Base-by-base conservation (phyloP, 1,140 invertebrate genomes). In the Chlorops oryzae region DNA sequence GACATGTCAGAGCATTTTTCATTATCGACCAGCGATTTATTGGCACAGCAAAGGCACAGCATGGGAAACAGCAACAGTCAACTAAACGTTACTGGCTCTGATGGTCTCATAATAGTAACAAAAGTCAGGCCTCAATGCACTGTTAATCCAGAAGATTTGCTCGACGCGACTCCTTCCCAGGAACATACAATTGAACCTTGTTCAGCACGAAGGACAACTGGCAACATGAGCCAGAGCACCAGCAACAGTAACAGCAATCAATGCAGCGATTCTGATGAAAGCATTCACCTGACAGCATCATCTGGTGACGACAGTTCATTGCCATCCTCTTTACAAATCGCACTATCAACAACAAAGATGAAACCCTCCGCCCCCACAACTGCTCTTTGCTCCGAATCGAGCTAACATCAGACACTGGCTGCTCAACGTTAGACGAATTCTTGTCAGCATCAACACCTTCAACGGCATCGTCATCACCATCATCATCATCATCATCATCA, bases 21-120 rank as follows among this genome's bases (percentile, higher is more conserved):
- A 52, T 35, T 54, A 51, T 51, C 49, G 40, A 22, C 52, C 45
- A 62, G 54, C 52, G 60, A 62, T 59, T 54, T 61, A 57, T 53
- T 41, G 18, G 32, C 24, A 37, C 17, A 37, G 38, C 24, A 41
- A 40, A 25, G 51, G 38, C 50, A 39, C n/a, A 18, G n/a, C 28
- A 45, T 28, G 42, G 15, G 21, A 34, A 45, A 45, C 13, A 18
- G 20, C 25, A 25, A 28, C 41, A 13, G 2, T n/a, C n/a, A n/a
- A n/a, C n/a, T n/a, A n/a, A n/a, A n/a, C n/a, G n/a, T n/a, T n/a
- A n/a, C n/a, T n/a, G n/a, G n/a, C n/a, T n/a, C n/a, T n/a, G n/a
- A n/a, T n/a, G n/a, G n/a, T n/a, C n/a, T n/a, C n/a, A n/a, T n/a
- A n/a, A n/a, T n/a, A n/a, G n/a, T n/a, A n/a, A n/a, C n/a, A n/a